Evolutionary conservation across 2,888 invertebrate species (phyloP).

Genomic region (Pseudococcus jackbeardsleyi): DNA sequence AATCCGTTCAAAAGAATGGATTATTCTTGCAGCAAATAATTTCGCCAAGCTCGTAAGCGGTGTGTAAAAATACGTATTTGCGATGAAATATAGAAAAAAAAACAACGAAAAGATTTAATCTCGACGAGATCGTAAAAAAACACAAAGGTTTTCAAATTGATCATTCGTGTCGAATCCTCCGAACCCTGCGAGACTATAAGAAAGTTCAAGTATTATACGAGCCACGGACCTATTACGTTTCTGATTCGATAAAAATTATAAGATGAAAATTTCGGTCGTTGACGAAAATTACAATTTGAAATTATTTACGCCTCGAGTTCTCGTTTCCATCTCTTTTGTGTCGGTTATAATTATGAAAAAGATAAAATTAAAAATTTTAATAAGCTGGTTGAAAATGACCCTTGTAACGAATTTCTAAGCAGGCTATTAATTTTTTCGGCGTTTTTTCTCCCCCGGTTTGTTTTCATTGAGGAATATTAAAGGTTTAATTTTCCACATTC

Average conservation of each 20-base stretch:
- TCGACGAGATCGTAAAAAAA: conserved; percentile 5
- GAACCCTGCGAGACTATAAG: no score
- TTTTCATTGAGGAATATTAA: background rate
- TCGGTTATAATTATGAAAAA: background rate
- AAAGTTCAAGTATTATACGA: no score
- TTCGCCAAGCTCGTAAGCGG: background rate
- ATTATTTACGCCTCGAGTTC: background rate
- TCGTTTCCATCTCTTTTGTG: background rate
- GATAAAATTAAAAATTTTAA: conserved; percentile 36
- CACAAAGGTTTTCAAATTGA: background rate
- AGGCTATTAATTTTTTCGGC: conserved; percentile 2
- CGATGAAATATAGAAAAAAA: background rate
- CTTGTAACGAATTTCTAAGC: background rate
- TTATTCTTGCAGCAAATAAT: conserved; percentile 16
- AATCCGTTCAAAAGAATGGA: background rate
- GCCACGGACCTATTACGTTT: background rate
- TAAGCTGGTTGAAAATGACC: conserved; percentile 1
- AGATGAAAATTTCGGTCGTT: background rate
- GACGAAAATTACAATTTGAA: background rate
- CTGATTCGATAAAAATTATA: background rate
- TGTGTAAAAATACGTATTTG: background rate
- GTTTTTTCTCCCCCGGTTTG: background rate
- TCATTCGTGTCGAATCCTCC: background rate
- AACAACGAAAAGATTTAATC: conserved; percentile 14
- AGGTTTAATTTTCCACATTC: background rate